Evolutionary conservation across 2,888 invertebrate genomes (phyloP).

Genomic region (Mactromeris polynyma): DNA sequence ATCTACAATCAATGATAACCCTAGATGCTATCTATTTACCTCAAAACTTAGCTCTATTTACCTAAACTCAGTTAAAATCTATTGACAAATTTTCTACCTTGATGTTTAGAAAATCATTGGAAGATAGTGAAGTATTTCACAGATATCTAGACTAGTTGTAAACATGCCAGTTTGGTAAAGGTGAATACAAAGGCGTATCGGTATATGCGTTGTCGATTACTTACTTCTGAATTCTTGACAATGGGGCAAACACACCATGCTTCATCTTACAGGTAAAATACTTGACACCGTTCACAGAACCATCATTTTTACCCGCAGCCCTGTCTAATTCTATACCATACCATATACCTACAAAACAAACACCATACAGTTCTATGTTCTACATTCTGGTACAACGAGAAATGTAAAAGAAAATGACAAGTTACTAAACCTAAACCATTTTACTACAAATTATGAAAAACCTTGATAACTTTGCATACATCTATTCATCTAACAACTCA

Average conservation of each 20-base stretch:
- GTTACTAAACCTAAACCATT: too few relatives aligned
- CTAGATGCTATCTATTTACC: too few relatives aligned
- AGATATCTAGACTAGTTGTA: neutral
- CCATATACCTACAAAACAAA: constrained; percentile 85
- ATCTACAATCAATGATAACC: too few relatives aligned
- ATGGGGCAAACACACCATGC: constrained; percentile 87
- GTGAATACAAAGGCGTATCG: neutral
- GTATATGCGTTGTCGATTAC: constrained; percentile 27
- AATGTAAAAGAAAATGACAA: neutral
- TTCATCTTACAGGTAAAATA: constrained; percentile 86
- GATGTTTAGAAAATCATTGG: too few relatives aligned
- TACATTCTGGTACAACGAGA: neutral
- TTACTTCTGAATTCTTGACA: constrained; percentile 86
- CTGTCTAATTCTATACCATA: constrained; percentile 87
- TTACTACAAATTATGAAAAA: too few relatives aligned
- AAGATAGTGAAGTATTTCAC: neutral
- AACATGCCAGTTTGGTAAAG: neutral
- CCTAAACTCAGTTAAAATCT: too few relatives aligned
- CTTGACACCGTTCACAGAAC: constrained; percentile 84
- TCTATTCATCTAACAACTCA: too few relatives aligned
- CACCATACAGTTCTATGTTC: neutral
- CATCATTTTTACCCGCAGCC: constrained; percentile 87
- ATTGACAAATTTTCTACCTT: too few relatives aligned
- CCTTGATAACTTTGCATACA: too few relatives aligned
- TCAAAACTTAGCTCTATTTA: too few relatives aligned